Percentiles rank a stretch among this genome's conserved stretches.
Evolutionary conservation across 2,797 vertebrate genomes (phyloP).

Genomic region (Adelosebastes latens): DNA sequence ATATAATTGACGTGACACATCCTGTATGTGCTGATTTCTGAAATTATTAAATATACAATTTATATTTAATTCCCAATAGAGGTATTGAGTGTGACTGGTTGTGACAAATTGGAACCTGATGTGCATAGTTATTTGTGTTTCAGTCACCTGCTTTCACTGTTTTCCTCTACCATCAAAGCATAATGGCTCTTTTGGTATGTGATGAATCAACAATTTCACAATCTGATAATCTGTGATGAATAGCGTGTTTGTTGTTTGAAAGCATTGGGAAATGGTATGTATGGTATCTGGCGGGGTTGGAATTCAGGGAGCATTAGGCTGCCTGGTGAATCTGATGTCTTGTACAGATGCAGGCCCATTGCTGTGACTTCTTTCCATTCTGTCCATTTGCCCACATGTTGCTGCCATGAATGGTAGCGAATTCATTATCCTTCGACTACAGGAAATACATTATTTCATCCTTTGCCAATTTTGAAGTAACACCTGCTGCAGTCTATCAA

Average conservation of each 20-base stretch:
- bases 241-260: conserved; percentile 5
- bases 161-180: conserved; percentile 7
- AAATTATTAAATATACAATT: conserved; percentile 8
- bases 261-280: conserved; percentile 6
- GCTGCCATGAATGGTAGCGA: conserved; percentile 6
- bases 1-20: not conserved
- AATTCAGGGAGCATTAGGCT: conserved; percentile 1
- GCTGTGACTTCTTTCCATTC: conserved; percentile 34
- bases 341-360: conserved; percentile 26
- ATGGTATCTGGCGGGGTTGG: not conserved
- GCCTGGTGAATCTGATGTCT: conserved; percentile 30
- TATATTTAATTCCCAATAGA: not conserved
- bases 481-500: conserved; percentile 48
- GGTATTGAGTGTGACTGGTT: not conserved
- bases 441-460: conserved; percentile 30
- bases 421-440: conserved; percentile 32
- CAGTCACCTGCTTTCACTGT: not conserved
- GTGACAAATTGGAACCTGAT: conserved; percentile 15
- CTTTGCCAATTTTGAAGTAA: conserved; percentile 51
- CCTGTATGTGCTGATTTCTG: not conserved
- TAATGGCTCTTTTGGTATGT: conserved; percentile 12
- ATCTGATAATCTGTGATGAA: conserved; percentile 44
- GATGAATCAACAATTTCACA: conserved; percentile 43
- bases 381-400: conserved; percentile 26
- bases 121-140: conserved; percentile 24